Evolutionary conservation across 2,797 vertebrate genomes (phyloP), one percentile per base, ranked within the genome.

Genomic region (Lepus townsendii): DNA sequence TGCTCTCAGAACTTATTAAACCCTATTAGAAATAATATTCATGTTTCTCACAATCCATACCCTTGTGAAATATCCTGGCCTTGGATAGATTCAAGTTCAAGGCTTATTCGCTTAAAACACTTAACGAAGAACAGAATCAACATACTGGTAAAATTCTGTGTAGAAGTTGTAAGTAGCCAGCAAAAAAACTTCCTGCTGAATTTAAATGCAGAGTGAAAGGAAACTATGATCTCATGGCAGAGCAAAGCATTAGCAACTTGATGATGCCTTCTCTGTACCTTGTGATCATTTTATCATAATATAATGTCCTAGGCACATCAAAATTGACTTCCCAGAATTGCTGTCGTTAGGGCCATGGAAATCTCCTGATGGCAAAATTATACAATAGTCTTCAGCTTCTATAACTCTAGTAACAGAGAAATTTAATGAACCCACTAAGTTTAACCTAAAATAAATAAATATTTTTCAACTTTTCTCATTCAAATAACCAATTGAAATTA

Each of bases 111-210:
- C 27, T 93, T 92, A 88, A 90, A 85, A 69, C 73, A 35, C 5
- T 69, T 94, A 42, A 63, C 73, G 7, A 85, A 94, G 90, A 96
- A 62, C 2, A 38, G 26, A 80, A 88, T 57, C 17, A 89, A 47
- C 60, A 7, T 3, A 22, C 20, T 77, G 7, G 0, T 66, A 24
- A 83, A 84, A 0, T 63, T 27, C 3, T 82, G 19, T 73, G 2
- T n/a, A 38, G 26, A 72, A 68, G 54, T 35, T 73, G 4, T 85
- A 54, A 83, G 22, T 66, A 5, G 14, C 17, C n/a, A 72, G 30
- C 42, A 87, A 92, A 79, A 79, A 77, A 42, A 19, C 24, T 5
- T 42, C 4, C 3, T 75, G 83, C 54, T 91, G 35, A 91, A 60
- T 71, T 77, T 14, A 86, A 85, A 96, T 77, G 9, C 16, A 26